Conservation (phyloP, 2,797 vertebrate species). For the Notamacropus eugenii region DNA sequence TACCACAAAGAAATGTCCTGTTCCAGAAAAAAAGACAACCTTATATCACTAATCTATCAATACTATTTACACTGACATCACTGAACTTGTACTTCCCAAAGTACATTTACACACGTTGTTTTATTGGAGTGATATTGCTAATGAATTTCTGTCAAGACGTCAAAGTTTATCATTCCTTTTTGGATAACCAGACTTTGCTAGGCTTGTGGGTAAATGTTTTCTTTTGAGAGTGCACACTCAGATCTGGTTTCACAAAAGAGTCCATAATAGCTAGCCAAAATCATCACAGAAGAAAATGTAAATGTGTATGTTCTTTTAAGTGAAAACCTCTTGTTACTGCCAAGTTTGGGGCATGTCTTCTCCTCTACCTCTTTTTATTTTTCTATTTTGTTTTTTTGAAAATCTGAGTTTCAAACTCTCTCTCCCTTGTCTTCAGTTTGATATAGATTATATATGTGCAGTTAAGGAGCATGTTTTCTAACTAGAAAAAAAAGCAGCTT, state of each 20-base stretch:
- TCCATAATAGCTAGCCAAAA: neutral
- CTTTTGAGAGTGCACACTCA: neutral
- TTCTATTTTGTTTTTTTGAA: neutral
- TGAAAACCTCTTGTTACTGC: neutral
- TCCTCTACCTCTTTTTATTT: neutral
- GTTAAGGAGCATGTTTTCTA: neutral
- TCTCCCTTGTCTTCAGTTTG: neutral
- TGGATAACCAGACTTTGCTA: neutral
- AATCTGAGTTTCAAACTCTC: neutral
- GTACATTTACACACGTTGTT: slow-evolving; percentile 7
- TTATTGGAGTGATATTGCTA: neutral
- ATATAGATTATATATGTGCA: neutral
- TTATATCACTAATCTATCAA: neutral
- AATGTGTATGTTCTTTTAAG: neutral
- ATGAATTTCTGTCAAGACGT: neutral
- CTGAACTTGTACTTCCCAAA: slow-evolving; percentile 21
- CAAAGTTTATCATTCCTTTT: slow-evolving; percentile 26
- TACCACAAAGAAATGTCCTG: neutral
- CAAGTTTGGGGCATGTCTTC: neutral
- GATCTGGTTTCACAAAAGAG: neutral
- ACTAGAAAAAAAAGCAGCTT: neutral
- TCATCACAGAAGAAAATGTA: neutral
- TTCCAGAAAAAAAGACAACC: neutral
- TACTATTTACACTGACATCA: neutral
- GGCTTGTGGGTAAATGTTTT: slow-evolving; percentile 4